Evolutionary conservation across 1,140 invertebrate species (phyloP), one percentile per base, ranked within the genome.

Genomic region (Hermetia illucens): DNA sequence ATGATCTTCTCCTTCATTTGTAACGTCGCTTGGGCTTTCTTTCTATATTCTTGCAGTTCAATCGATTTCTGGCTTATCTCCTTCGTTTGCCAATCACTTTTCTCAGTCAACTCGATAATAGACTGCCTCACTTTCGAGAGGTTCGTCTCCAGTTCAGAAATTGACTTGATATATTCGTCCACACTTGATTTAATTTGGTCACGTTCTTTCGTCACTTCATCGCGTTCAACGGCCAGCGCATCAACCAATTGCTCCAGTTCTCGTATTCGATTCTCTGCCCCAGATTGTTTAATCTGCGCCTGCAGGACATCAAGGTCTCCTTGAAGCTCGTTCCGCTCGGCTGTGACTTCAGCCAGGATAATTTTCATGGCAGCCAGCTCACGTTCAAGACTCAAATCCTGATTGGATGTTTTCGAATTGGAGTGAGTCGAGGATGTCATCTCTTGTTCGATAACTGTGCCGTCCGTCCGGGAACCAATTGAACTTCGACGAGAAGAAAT

Each of bases 1-100:
- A 86, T 85, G 12, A 85, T 55, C 44, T 75, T 71, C 45, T 87
- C 82, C 57, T 86, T 86, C 41, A 80, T 77, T 56, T 81, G 69
- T 15, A 89, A 57, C 38, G 82, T 84, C 46, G 72, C 73, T 37
- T 82, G 69, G 5, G 83, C 84, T 46, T 76, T 68, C 5, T 62
- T 62, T 55, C 75, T 75, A 55, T 86, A 83, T 41, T 79, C 75
- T 44, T 73, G 69, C 34, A 78, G 61, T 50, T 80, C 79, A 16
- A 66, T 67, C 44, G 74, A 71, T 30, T 69, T 62, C 12, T 65
- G 58, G 32, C 60, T 58, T 13, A 74, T 54, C 46, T 72, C 72
- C 55, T 71, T 62, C 62, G 70, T 65, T 58, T 69, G 58, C 53
- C 68, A 67, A 39, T 72, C 69, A 12, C 73, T 39, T 40, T 59